Conservation (phyloP, 2,888 invertebrate genomes). For the Alsophila aescularia region DNA sequence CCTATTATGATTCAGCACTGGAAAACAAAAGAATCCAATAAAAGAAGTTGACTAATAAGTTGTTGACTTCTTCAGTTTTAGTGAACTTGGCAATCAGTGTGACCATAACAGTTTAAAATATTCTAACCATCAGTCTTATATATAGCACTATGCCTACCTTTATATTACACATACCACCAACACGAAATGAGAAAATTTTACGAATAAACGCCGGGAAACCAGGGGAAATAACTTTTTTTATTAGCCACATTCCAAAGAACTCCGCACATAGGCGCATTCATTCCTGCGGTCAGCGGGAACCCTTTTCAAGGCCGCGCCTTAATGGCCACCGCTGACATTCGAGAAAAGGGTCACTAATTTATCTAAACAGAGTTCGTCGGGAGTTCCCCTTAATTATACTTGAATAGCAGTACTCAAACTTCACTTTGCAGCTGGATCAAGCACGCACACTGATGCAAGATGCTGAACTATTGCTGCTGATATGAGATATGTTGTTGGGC, state of each 20-base stretch:
- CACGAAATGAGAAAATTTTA: neutral
- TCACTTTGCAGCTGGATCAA: neutral
- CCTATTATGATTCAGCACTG: too few species aligned
- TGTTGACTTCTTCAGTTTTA: too few species aligned
- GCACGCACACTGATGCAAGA: neutral
- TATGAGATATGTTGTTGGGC: neutral
- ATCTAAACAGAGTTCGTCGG: conserved; percentile 72
- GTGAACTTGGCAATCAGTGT: too few species aligned
- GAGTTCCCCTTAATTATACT: conserved; percentile 76
- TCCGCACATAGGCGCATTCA: conserved; percentile 45
- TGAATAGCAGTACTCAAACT: conserved; percentile 36
- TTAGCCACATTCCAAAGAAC: conserved; percentile 47
- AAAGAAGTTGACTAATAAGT: too few species aligned
- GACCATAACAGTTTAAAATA: too few species aligned
- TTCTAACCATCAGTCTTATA: too few species aligned
- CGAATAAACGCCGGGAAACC: neutral
- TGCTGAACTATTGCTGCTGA: neutral
- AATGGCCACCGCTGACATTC: conserved; percentile 76
- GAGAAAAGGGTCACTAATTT: conserved; percentile 81
- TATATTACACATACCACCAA: too few species aligned
- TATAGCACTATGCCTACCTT: too few species aligned
- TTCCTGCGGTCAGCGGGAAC: conserved; percentile 51
- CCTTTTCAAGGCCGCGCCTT: conserved; percentile 69
- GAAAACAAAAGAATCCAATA: too few species aligned
- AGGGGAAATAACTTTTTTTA: conserved; percentile 19